Evolutionary conservation across 2,113 vertebrate genomes (phyloP).

Genomic region (Stictonetta naevosa): DNA sequence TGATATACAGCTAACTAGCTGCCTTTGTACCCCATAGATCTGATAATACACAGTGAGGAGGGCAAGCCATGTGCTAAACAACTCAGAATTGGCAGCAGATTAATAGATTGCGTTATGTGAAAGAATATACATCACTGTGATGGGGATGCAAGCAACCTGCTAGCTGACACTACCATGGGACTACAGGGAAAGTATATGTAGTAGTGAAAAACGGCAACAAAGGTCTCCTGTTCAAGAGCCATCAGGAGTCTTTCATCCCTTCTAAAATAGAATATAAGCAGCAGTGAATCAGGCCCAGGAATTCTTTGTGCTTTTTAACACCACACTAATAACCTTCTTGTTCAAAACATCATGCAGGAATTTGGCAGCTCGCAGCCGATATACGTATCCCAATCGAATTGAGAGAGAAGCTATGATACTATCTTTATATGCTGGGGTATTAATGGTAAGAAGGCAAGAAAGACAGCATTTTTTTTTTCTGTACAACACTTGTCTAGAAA

Average conservation of each 20-base stretch:
- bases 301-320: background rate
- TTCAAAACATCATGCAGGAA: constrained; percentile 56
- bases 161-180: background rate
- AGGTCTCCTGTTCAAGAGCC: no score
- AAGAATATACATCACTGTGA: background rate
- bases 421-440: constrained; percentile 86
- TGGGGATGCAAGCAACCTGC: background rate
- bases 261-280: background rate
- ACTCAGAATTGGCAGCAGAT: background rate
- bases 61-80: background rate
- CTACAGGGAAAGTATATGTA: no score
- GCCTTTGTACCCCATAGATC: background rate
- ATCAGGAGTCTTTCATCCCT: no score
- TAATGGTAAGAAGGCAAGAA: constrained; percentile 80
- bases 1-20: background rate
- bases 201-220: no score
- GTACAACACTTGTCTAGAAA: background rate
- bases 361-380: background rate
- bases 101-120: background rate
- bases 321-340: background rate
- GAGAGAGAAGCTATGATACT: constrained; percentile 90
- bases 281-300: background rate
- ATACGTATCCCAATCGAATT: constrained; percentile 69
- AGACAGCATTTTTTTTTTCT: background rate
- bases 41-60: background rate